phyloP scores from a whole-genome alignment of 2,888 invertebrate species.

The Andrena flavipes region DNA sequence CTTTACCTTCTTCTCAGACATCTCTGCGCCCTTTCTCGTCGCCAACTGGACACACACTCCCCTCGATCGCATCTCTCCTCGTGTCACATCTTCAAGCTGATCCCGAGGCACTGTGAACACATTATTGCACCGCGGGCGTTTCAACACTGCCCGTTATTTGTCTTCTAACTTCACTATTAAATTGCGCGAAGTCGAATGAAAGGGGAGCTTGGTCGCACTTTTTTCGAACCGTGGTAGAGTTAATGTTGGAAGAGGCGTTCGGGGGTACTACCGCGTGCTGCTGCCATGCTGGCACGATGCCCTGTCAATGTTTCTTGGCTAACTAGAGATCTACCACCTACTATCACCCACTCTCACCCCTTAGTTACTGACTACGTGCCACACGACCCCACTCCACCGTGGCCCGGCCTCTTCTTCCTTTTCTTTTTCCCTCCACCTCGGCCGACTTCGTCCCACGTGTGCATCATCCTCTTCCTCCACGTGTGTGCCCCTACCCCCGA shows the following conservation, averaged over 20 bases:
- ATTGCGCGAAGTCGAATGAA: too few relatives aligned
- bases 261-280: slow-evolving; percentile 51
- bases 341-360: slow-evolving; percentile 78
- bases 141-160: too few relatives aligned
- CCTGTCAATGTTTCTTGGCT: slow-evolving; percentile 81
- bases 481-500: slow-evolving; percentile 51
- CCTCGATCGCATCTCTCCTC: not conserved
- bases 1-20: slow-evolving; percentile 32
- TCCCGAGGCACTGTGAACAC: slow-evolving; percentile 70
- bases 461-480: slow-evolving; percentile 56
- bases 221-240: too few relatives aligned
- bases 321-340: slow-evolving; percentile 80
- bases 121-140: slow-evolving; percentile 44
- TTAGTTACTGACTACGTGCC: slow-evolving; percentile 74
- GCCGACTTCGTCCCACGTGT: slow-evolving; percentile 64
- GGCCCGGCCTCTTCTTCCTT: slow-evolving; percentile 61
- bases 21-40: not conserved
- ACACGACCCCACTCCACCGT: slow-evolving; percentile 74
- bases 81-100: slow-evolving; percentile 65
- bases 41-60: not conserved
- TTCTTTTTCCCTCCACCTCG: slow-evolving; percentile 69
- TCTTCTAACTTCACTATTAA: too few relatives aligned
- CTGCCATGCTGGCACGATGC: slow-evolving; percentile 78
- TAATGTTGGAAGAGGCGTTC: slow-evolving; percentile 2
- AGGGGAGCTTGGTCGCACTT: too few relatives aligned